phyloP scores from a whole-genome alignment of 2,888 invertebrate species.

The Apeira syringaria region DNA sequence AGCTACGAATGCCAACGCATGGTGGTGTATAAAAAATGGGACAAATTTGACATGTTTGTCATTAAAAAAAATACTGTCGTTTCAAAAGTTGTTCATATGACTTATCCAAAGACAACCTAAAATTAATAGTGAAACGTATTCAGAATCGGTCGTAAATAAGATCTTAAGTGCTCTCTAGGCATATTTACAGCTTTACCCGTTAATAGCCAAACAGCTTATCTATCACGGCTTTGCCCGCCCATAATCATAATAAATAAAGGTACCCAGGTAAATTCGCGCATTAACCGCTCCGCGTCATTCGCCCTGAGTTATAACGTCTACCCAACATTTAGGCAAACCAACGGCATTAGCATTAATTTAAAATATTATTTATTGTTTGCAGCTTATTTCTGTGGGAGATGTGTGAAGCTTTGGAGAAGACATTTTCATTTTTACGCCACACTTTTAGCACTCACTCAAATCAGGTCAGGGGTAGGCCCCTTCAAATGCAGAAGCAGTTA shows the following conservation, averaged over 20 bases:
- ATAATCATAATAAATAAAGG: conserved; percentile 70
- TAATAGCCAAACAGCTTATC: conserved; percentile 51
- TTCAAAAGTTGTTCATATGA: no score
- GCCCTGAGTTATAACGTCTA: conserved; percentile 73
- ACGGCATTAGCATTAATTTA: conserved; percentile 81
- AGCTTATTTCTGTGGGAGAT: conserved; percentile 47
- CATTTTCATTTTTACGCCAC: conserved; percentile 2
- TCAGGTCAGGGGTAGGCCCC: no score
- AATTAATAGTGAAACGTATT: no score
- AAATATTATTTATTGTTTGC: conserved; percentile 81
- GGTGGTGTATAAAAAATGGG: no score
- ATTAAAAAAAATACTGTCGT: no score
- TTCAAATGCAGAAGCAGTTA: no score
- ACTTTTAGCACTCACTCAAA: no score
- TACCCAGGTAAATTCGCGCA: conserved; percentile 59
- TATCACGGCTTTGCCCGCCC: conserved; percentile 57
- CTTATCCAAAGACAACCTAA: no score
- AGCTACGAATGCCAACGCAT: no score
- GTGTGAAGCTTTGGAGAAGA: conserved; percentile 37
- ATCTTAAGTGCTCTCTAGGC: conserved; percentile 12
- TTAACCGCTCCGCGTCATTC: conserved; percentile 63
- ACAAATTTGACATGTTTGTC: no score
- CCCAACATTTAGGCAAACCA: conserved; percentile 72
- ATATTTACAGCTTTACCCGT: conserved; percentile 19
- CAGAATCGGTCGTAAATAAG: conserved; percentile 9